These are phyloP conservation scores for Rutilus rutilus DNA, from an alignment of 2,113 vertebrate species.

Conservation along the genomic window DNA sequence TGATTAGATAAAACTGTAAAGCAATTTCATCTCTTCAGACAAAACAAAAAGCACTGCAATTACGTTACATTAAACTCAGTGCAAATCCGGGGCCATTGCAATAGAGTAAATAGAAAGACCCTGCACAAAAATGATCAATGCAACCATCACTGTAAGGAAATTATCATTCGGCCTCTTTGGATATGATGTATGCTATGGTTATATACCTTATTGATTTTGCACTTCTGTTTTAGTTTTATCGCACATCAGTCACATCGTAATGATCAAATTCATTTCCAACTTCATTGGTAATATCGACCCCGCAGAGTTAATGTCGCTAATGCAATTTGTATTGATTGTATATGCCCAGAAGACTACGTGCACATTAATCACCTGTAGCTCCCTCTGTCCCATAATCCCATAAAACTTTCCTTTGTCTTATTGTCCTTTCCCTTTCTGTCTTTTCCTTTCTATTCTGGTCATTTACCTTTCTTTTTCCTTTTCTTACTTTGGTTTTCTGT, in stretches of 20 bases:
- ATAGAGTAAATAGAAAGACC: not conserved
- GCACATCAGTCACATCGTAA: constrained; percentile 10
- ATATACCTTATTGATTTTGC: not conserved
- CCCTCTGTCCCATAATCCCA: constrained; percentile 36
- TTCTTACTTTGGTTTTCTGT: not conserved
- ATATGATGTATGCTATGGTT: constrained; percentile 16
- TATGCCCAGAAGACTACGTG: constrained; percentile 21
- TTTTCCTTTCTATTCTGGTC: not conserved
- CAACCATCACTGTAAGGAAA: not conserved
- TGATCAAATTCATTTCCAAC: not conserved
- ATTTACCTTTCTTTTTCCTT: not conserved
- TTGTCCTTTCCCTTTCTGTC: not conserved
- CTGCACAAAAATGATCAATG: not conserved
- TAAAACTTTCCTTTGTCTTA: constrained; percentile 41
- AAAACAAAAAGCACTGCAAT: not conserved
- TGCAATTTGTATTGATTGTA: constrained; percentile 43
- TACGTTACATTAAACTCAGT: not conserved
- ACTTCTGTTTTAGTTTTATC: constrained; percentile 12
- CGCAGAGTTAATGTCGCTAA: constrained; percentile 51
- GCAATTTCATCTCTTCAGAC: not conserved
- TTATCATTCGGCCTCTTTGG: not conserved
- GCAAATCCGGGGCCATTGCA: not conserved
- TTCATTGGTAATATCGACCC: constrained; percentile 39
- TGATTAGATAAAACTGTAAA: constrained; percentile 22
- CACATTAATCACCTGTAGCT: constrained; percentile 53